phyloP scores from a whole-genome alignment of 64 coral and sea anemone species.

The Pocillopora damicornis region DNA sequence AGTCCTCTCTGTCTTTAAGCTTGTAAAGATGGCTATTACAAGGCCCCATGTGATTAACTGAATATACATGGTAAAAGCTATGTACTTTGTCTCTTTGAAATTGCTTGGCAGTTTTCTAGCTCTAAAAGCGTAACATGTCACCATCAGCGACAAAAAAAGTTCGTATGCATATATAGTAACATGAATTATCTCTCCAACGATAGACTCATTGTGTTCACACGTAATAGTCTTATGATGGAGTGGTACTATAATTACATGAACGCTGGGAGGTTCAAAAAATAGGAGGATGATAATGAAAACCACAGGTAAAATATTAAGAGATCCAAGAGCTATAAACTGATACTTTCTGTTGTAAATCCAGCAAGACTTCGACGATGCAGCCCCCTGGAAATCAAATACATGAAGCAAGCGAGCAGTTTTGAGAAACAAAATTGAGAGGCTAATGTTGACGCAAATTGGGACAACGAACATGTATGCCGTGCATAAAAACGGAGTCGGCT shows the following conservation, averaged over 20 bases:
- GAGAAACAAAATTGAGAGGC: constrained; percentile 62
- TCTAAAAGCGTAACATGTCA: constrained; percentile 76
- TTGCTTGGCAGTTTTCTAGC: constrained; percentile 80
- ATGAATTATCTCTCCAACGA: constrained; percentile 24
- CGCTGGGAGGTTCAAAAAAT: constrained; percentile 37
- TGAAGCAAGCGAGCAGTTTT: constrained; percentile 67
- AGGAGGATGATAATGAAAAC: constrained; percentile 29
- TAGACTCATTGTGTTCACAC: no score
- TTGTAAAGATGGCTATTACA: constrained; percentile 40
- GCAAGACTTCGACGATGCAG: background rate
- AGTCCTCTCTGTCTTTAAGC: constrained; percentile 43
- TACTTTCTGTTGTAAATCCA: constrained; percentile 40
- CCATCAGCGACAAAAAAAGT: constrained; percentile 46
- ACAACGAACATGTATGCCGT: constrained; percentile 23
- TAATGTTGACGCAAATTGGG: constrained; percentile 30
- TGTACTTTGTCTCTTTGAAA: constrained; percentile 79
- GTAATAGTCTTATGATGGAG: constrained; percentile 7
- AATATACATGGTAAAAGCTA: constrained; percentile 78
- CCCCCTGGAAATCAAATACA: constrained; percentile 57
- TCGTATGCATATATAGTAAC: constrained; percentile 46
- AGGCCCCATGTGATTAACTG: constrained; percentile 48
- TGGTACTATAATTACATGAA: constrained; percentile 27
- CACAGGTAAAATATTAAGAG: constrained; percentile 51
- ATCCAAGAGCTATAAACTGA: constrained; percentile 45
- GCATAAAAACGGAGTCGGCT: constrained; percentile 35